A percentile compares a stretch with the other conserved stretches of the same genome.
Evolutionary conservation across 2,797 vertebrate genomes (phyloP).

Genomic region (Myiotriccus ornatus): DNA sequence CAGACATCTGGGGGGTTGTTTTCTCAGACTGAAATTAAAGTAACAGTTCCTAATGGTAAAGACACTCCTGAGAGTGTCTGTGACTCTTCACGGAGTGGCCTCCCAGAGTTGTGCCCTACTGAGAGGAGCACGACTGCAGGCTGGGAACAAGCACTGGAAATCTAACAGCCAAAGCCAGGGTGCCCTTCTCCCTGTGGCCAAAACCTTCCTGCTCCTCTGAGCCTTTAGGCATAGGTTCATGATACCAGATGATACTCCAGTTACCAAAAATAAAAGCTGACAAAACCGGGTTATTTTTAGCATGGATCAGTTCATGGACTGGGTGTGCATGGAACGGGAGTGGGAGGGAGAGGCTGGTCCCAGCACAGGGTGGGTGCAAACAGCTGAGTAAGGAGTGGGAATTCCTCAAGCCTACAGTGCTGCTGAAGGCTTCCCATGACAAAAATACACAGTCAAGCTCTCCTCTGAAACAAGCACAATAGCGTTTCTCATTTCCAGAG

Average conservation of each 20-base stretch:
- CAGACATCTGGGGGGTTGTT: not conserved
- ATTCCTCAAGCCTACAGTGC: not conserved
- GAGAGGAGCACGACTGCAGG: not conserved
- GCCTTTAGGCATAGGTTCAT: not conserved
- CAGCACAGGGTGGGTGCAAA: not conserved
- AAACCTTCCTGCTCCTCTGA: not conserved
- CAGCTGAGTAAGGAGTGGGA: not conserved
- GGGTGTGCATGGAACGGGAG: not conserved
- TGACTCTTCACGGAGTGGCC: not conserved
- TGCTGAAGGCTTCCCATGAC: not conserved
- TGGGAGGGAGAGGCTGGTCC: not conserved
- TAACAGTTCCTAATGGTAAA: not conserved
- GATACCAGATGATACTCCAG: not conserved
- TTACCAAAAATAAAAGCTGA: not conserved
- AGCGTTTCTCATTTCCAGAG: not conserved
- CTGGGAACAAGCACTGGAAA: not conserved
- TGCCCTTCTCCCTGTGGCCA: not conserved
- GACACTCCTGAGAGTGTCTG: not conserved
- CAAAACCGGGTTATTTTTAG: not conserved
- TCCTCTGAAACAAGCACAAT: not conserved
- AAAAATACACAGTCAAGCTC: not conserved
- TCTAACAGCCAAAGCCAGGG: not conserved
- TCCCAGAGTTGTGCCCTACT: fast-evolving
- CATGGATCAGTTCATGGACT: not conserved
- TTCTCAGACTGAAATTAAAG: not conserved